Evolutionary conservation across 1,140 invertebrate species (phyloP), one percentile per base, ranked within the genome.

Genomic region (Bombus vancouverensis): DNA sequence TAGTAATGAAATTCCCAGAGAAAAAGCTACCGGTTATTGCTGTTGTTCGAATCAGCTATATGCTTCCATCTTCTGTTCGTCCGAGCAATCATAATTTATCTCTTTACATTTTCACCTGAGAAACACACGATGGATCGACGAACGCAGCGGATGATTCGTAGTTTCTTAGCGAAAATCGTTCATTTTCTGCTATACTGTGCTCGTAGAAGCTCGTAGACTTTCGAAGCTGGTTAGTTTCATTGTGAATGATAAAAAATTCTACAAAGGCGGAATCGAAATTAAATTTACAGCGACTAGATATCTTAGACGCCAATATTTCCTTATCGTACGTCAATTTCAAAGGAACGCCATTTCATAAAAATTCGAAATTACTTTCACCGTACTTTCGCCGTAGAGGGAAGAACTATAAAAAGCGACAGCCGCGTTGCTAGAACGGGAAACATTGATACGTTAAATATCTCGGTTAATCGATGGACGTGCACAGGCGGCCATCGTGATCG

Each of bases 1-100:
- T 42, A 15, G 34, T 77, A 77, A 77, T 77, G 34, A 77, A 77
- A 77, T 62, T 77, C 15, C 15, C 25, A 10, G 74, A 8, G 28
- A 28, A 73, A 28, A 53, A 62, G 28, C 10, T 62, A 62, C 59
- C 28, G 25, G 59, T 66, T 18, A 32, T 32, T 15, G 65, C n/a
- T 8, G 65, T 66, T 66, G 12, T 66, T 8, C n/a, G n/a, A 66
- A 34, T 66, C n/a, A 8, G 1, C 6, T 2, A 0, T 15, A n/a
- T 5, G 15, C n/a, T 32, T n/a, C 5, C 18, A 15, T 32, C 2
- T 18, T 66, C n/a, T 9, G n/a, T 34, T 66, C 2, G n/a, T 18
- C n/a, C 62, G n/a, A 15, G 2, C 13, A 8, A 6, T 18, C 13
- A 6, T 66, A 34, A 66, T 66, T 18, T 9, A n/a, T n/a, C 18